phyloP scores from a whole-genome alignment of 1,140 invertebrate genomes.

The Gryon sp. region DNA sequence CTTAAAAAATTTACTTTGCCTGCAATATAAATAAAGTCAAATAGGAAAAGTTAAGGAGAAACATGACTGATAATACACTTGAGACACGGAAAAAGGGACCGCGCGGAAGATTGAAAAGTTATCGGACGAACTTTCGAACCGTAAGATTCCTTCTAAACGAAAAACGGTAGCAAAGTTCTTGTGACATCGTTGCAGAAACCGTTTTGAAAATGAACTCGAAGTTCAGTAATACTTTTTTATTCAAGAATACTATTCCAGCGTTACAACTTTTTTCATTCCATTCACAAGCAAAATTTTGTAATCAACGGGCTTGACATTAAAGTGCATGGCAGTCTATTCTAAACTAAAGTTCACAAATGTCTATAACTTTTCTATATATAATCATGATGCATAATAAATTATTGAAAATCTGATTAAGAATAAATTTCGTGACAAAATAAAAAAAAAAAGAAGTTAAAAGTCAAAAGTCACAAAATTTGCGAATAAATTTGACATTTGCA shows the following conservation, averaged over 20 bases:
- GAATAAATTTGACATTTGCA: too few species aligned
- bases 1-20: too few species aligned
- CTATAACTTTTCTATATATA: too few species aligned
- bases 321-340: too few species aligned
- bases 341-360: too few species aligned
- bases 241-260: conserved; percentile 31
- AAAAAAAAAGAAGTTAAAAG: too few species aligned
- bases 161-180: conserved; percentile 52
- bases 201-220: conserved; percentile 60
- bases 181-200: conserved; percentile 32
- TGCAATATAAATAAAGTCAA: conserved; percentile 1
- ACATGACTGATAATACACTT: conserved; percentile 55
- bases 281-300: too few species aligned
- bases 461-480: too few species aligned
- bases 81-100: conserved; percentile 20
- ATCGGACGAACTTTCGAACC: conserved; percentile 48
- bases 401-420: too few species aligned
- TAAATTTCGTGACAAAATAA: too few species aligned
- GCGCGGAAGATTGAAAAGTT: conserved; percentile 63
- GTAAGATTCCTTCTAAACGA: conserved; percentile 45
- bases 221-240: conserved; percentile 51
- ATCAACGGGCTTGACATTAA: conserved; percentile 16
- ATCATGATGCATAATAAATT: too few species aligned
- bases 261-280: conserved; percentile 29
- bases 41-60: conserved; percentile 35